Conservation (phyloP, 2,113 vertebrate species). For the Setophaga coronata region DNA sequence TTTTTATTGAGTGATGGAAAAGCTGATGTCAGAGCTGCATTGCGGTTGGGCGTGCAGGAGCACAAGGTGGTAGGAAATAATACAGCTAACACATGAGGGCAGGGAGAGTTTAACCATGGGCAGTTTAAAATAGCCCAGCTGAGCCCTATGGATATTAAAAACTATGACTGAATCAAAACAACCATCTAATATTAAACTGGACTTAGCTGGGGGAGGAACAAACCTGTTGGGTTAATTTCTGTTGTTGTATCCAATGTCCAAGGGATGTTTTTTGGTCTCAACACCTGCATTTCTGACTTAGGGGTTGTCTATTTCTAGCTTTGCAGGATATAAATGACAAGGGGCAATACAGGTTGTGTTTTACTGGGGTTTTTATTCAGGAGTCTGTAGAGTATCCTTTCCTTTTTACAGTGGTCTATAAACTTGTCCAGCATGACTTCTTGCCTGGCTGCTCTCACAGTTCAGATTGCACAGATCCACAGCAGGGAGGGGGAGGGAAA, state of each 20-base stretch:
- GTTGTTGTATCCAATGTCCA: neutral
- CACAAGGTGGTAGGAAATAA: conserved; percentile 55
- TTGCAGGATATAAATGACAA: neutral
- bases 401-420: neutral
- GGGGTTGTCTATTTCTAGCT: neutral
- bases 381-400: neutral
- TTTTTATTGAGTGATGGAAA: conserved; percentile 61
- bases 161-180: conserved; percentile 61
- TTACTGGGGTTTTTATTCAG: neutral
- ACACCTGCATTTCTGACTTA: neutral
- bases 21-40: conserved; percentile 50
- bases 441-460: neutral
- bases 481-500: neutral
- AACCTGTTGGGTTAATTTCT: neutral
- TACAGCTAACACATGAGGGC: conserved; percentile 9
- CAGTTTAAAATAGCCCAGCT: conserved; percentile 61
- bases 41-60: neutral
- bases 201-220: neutral
- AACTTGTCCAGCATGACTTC: neutral
- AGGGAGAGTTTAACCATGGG: conserved; percentile 39
- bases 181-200: conserved; percentile 18
- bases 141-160: conserved; percentile 64
- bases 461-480: neutral
- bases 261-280: neutral
- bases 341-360: neutral